Evolutionary conservation across 2,797 vertebrate species (phyloP).

Genomic region (Brachymystax lenok): DNA sequence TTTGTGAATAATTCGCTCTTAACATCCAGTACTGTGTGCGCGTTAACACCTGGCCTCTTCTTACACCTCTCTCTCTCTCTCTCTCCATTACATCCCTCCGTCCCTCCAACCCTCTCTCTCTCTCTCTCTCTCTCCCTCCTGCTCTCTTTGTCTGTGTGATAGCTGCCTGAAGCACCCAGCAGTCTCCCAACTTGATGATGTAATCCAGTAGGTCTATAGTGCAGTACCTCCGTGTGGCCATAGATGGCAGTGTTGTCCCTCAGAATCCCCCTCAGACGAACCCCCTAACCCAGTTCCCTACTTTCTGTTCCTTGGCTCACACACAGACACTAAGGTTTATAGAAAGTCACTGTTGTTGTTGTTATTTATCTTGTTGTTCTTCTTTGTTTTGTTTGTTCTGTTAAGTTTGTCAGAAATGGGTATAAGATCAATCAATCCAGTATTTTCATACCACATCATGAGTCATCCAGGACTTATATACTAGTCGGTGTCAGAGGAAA

Average conservation of each 20-base stretch:
- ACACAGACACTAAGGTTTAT: constrained; percentile 57
- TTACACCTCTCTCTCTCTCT: constrained; percentile 9
- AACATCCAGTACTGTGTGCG: background rate
- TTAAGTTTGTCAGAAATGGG: too few relatives aligned
- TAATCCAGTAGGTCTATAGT: constrained; percentile 53
- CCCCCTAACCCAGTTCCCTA: constrained; percentile 70
- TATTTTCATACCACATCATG: too few relatives aligned
- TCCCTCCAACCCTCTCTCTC: background rate
- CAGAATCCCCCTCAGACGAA: constrained; percentile 29
- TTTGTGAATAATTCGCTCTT: background rate
- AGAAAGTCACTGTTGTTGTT: constrained; percentile 64
- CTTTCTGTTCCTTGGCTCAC: constrained; percentile 53
- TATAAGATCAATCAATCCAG: background rate
- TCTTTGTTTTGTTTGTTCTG: constrained; percentile 59
- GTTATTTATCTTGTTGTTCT: constrained; percentile 56
- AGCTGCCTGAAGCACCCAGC: constrained; percentile 65
- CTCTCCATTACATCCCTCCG: background rate
- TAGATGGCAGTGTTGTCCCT: constrained; percentile 74
- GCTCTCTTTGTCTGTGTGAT: constrained; percentile 67
- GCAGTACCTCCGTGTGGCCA: constrained; percentile 16
- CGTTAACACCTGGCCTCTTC: background rate
- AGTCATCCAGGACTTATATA: background rate
- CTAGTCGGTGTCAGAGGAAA: too few relatives aligned
- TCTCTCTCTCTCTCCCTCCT: background rate
- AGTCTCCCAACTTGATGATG: constrained; percentile 67